Conservation (phyloP, 2,113 vertebrate genomes). For the Ardeotis arabs region DNA sequence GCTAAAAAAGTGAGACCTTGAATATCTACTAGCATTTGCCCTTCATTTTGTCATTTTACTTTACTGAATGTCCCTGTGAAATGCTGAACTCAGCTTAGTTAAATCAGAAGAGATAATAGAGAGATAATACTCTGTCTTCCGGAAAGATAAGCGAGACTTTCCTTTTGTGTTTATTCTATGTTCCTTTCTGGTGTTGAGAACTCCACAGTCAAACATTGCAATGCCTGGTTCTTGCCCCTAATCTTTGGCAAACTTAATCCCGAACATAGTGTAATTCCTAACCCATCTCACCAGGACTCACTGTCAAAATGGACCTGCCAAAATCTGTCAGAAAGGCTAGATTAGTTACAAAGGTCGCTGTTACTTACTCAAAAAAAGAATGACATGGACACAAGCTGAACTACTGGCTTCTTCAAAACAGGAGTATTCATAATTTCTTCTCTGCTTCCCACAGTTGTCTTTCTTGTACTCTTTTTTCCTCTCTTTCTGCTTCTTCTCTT, state of each 20-base stretch:
- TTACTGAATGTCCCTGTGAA: neutral
- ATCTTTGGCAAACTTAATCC: neutral
- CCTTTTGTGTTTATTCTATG: neutral
- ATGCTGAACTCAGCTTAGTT: neutral
- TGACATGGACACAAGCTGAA: neutral
- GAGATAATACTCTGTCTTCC: neutral
- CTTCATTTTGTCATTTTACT: neutral
- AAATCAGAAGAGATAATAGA: neutral
- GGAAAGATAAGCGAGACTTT: neutral
- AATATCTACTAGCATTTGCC: neutral
- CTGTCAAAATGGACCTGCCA: neutral
- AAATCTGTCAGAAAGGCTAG: neutral
- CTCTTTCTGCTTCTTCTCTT: neutral
- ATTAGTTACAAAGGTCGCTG: neutral
- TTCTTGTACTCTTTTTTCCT: neutral
- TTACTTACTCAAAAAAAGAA: neutral
- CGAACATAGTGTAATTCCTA: neutral
- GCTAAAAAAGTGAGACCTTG: accelerated
- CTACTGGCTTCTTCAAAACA: neutral
- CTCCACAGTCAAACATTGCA: neutral
- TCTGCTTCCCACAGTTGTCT: neutral
- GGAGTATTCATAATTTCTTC: neutral
- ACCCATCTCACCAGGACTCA: neutral
- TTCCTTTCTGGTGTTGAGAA: neutral
- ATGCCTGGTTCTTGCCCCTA: neutral